Evolutionary conservation across 2,888 invertebrate species (phyloP).

Genomic region (Hypselothyrea guttata): DNA sequence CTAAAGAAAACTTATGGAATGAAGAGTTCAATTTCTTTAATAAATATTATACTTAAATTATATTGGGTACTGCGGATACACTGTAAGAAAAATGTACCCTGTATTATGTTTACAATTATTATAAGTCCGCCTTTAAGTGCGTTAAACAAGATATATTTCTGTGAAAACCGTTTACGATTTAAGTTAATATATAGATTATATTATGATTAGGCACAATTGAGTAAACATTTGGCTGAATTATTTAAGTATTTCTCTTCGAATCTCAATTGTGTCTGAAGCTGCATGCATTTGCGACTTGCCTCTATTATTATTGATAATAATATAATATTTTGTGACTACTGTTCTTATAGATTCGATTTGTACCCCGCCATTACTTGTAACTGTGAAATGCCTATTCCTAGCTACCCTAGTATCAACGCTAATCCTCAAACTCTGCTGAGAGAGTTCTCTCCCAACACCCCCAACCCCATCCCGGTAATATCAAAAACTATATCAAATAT

Average conservation of each 20-base stretch:
- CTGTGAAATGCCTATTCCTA: constrained; percentile 71
- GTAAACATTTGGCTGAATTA: constrained; percentile 5
- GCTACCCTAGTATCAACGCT: constrained; percentile 65
- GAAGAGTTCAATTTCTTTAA: constrained; percentile 18
- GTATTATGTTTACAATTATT: constrained; percentile 26
- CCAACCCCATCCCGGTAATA: constrained; percentile 52
- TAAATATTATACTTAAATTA: constrained; percentile 10
- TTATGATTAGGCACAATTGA: constrained; percentile 43
- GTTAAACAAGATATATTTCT: constrained; percentile 64
- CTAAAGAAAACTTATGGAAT: constrained; percentile 22
- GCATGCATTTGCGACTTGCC: constrained; percentile 30
- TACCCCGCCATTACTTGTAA: constrained; percentile 68
- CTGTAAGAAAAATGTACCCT: constrained; percentile 12
- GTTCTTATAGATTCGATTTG: constrained; percentile 70
- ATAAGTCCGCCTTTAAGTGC: constrained; percentile 64
- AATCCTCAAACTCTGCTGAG: constrained; percentile 69
- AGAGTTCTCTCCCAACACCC: constrained; percentile 31
- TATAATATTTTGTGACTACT: constrained; percentile 67
- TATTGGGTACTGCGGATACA: not conserved
- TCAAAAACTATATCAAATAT: constrained; percentile 9
- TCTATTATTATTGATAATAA: constrained; percentile 30
- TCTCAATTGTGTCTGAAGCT: constrained; percentile 44
- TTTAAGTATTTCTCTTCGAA: constrained; percentile 20
- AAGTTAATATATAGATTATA: constrained; percentile 39
- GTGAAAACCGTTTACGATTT: constrained; percentile 50